Base-by-base conservation (phyloP, 64 coral and sea anemone species). In the Stichodactyla helianthus region DNA sequence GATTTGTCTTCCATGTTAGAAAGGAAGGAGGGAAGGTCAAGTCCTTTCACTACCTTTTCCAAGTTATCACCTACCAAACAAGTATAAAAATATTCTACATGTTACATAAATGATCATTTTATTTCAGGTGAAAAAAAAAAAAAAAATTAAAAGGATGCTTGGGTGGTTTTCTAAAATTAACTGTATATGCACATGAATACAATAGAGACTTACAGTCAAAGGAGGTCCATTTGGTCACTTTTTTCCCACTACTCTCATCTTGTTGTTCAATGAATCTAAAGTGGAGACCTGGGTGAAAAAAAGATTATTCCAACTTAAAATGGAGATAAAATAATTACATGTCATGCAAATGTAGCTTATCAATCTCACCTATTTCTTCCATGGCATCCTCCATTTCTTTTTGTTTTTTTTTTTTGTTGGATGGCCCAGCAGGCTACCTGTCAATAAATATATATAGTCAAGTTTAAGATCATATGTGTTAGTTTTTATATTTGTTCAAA, bases 51-150 rank as follows among this genome's bases (percentile, higher is more conserved):
- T 2, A 51, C 80, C 10, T 78, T 52, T 89, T 89, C 88, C 79
- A 89, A 70, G 61, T 89, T 79, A 83, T 89, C 57, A 68, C 88
- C 88, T 89, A 13, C 68, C 10, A 19, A 79, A 88, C 0, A n/a
- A 77, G 17, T 11, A 87, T 2, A 77, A 19, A 20, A 22, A 87
- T 87, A 80, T 51, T 18, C 6, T 18, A 26, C 5, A 6, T 80
- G 11, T 26, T 44, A 44, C 4, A 44, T 44, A 44, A 44, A 80
- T n/a, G 20, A 11, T 80, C 13, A 80, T 80, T 77, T 77, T 50
- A 10, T 5, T 14, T 77, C 35, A 77, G 71, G n/a, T n/a, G n/a
- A 63, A 18, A 10, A 63, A 63, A 63, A 63, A 57, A 79, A 50
- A 79, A 44, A 44, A 44, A 44, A 44, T 44, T 44, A 44, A 44